Percentiles rank a stretch among this genome's conserved stretches.
Conservation (phyloP, 2,797 vertebrate species). For the Dendrocincla fuliginosa region DNA sequence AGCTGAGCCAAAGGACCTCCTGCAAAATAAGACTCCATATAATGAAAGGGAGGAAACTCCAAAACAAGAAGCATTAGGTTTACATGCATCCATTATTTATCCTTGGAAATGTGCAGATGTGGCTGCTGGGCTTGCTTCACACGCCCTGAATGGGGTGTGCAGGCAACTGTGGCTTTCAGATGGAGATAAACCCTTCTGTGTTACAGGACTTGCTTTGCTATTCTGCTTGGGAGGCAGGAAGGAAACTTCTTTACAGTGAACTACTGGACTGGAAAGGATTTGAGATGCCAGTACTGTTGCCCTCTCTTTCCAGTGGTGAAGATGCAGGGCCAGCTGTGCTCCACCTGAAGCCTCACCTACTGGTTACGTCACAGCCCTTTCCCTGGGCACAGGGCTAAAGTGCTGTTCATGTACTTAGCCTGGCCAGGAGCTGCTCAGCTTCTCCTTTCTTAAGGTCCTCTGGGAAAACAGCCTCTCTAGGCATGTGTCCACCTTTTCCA, state of each 20-base stretch:
- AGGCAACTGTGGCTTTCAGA: not conserved
- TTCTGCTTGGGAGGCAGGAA: not conserved
- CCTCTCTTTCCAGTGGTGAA: not conserved
- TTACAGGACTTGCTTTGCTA: not conserved
- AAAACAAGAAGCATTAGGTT: not conserved
- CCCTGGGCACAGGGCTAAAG: not conserved
- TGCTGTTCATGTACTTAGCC: not conserved
- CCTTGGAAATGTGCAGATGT: not conserved
- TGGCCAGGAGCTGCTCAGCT: not conserved
- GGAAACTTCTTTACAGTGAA: not conserved
- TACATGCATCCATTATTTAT: not conserved
- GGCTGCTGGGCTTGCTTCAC: not conserved
- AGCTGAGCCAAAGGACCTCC: not conserved
- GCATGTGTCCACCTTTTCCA: not conserved
- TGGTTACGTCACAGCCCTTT: not conserved
- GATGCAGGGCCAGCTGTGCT: not conserved
- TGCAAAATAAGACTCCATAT: not conserved
- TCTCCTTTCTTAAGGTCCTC: not conserved
- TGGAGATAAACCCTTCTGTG: not conserved
- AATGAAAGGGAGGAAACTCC: not conserved
- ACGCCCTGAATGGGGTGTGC: rapidly evolving
- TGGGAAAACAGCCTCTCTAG: not conserved
- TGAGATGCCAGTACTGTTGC: not conserved
- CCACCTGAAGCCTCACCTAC: not conserved
- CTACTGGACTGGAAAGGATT: not conserved